These are phyloP conservation scores for Neostethus bicornis DNA, from an alignment of 2,797 vertebrate genomes.

Conservation along the genomic window DNA sequence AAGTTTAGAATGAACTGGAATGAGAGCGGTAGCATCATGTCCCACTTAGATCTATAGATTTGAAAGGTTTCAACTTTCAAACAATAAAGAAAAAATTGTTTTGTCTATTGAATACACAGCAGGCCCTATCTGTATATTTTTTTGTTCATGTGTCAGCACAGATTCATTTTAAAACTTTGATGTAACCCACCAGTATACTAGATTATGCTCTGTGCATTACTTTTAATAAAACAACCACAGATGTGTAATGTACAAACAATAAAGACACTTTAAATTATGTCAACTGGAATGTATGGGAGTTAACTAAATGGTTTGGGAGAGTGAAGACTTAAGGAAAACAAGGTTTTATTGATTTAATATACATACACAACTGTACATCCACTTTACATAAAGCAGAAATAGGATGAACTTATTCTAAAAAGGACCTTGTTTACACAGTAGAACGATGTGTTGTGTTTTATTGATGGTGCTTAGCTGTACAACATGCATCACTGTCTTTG, in stretches of 20 bases:
- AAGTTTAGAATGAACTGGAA: conserved; percentile 1
- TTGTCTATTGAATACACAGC: not conserved
- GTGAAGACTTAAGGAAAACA: not conserved
- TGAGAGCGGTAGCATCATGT: conserved; percentile 4
- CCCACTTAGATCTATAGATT: not conserved
- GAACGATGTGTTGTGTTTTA: conserved; percentile 34
- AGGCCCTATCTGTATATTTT: not conserved
- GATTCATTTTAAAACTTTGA: not conserved
- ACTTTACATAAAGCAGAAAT: conserved; percentile 8
- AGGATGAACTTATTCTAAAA: conserved; percentile 22
- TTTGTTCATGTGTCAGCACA: not conserved
- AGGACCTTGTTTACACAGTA: conserved; percentile 35
- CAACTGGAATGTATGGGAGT: not conserved
- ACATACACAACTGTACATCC: conserved; percentile 4
- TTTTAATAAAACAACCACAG: not conserved
- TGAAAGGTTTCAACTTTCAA: conserved; percentile 9
- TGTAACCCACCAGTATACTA: not conserved
- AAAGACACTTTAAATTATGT: not conserved
- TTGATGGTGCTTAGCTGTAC: conserved; percentile 35
- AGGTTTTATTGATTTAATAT: conserved; percentile 2
- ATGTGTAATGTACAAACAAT: not conserved
- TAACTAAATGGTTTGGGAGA: not conserved
- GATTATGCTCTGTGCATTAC: not conserved
- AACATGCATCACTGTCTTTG: conserved; percentile 21
- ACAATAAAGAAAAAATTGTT: conserved; percentile 18